Percentiles rank a stretch among this genome's conserved stretches.
phyloP scores from a whole-genome alignment of 2,888 invertebrate species.

The Eulithis prunata region DNA sequence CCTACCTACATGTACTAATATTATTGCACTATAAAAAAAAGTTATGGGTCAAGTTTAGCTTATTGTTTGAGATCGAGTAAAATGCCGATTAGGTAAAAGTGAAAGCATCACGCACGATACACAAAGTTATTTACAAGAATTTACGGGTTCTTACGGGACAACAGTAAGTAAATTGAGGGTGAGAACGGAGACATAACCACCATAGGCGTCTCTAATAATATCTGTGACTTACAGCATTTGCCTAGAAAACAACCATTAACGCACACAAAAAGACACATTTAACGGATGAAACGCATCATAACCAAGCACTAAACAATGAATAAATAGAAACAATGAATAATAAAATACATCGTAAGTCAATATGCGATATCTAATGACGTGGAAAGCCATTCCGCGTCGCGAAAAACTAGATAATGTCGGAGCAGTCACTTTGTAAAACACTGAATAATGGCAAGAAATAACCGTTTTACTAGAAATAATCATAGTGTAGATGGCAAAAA shows the following conservation, averaged over 20 bases:
- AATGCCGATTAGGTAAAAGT: too few relatives aligned
- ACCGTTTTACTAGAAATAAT: constrained; percentile 78
- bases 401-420: constrained; percentile 62
- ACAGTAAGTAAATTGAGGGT: not conserved
- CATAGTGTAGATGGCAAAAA: constrained; percentile 76
- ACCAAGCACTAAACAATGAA: constrained; percentile 43
- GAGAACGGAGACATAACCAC: not conserved
- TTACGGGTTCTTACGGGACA: not conserved
- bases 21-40: too few relatives aligned
- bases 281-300: constrained; percentile 36
- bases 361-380: constrained; percentile 65
- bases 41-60: too few relatives aligned
- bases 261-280: constrained; percentile 33
- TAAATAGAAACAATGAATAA: constrained; percentile 50
- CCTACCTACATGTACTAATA: too few relatives aligned
- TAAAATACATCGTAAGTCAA: constrained; percentile 49
- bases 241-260: constrained; percentile 24
- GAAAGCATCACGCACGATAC: too few relatives aligned
- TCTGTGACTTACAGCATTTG: constrained; percentile 19
- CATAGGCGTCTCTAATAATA: not conserved
- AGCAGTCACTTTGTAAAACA: constrained; percentile 73
- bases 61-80: too few relatives aligned
- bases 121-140: not conserved
- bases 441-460: constrained; percentile 73
- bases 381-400: constrained; percentile 64